Evolutionary conservation across 2,797 vertebrate genomes (phyloP), one percentile per base, ranked within the genome.

Genomic region (Neopelma chrysocephalum): DNA sequence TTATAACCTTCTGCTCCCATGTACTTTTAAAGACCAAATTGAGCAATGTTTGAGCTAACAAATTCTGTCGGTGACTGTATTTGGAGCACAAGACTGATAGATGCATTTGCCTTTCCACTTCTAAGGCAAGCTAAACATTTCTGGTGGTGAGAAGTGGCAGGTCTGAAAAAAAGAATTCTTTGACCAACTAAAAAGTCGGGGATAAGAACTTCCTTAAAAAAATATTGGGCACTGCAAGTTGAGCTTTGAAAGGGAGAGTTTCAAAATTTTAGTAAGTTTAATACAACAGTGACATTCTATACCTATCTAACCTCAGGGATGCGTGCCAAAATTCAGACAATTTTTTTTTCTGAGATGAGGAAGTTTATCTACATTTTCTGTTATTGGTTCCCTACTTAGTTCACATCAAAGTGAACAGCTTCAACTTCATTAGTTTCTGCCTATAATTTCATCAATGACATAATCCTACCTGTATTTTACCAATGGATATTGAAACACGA

Each of bases 31-130:
- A 95, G 69, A 89, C 42, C 80, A 96, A 95, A 87, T 0, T 7
- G 61, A 96, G 68, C 68, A 93, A 76, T 62, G 53, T 82, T 87
- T 71, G 31, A 90, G 79, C 53, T 92, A 90, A 93, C 71, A 61
- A 36, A 73, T 57, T 94, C 76, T 80, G 61, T 43, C 76, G 50
- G 22, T 87, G 87, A 80, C 85, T 92, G 77, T 62, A 71, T 82
- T 96, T 75, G 95, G 61, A 93, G 36, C 65, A 87, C 72, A 85
- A 87, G 80, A 83, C 15, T 38, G 76, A 78, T 36, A 78, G 25
- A 56, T 58, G 14, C 58, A 83, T 26, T 93, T 36, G 26, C 29
- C 17, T 69, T 83, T 64, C 32, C 69, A 75, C 40, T 85, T 57
- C 5, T 27, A 80, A 73, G 10, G 40, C n/a, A 93, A 77, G 31